Conservation (phyloP, 2,797 vertebrate species). For the Notamacropus eugenii region DNA sequence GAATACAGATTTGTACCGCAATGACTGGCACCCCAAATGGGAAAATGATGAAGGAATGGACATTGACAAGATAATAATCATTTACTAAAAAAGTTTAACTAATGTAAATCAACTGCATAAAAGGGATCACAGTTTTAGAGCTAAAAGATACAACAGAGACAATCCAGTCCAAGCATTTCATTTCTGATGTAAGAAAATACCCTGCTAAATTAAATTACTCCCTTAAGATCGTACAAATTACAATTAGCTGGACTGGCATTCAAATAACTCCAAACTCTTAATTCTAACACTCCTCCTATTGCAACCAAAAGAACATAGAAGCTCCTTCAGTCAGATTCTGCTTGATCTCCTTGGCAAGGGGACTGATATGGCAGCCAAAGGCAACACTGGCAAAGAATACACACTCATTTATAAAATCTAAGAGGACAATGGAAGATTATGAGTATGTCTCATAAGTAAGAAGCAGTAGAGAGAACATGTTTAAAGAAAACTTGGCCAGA, state of each 20-base stretch:
- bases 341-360: not conserved
- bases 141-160: not conserved
- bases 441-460: not conserved
- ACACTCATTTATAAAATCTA: not conserved
- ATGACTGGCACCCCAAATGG: not conserved
- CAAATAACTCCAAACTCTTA: not conserved
- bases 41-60: not conserved
- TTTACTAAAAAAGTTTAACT: not conserved
- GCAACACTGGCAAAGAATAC: not conserved
- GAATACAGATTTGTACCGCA: not conserved
- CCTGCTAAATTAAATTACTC: not conserved
- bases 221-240: not conserved
- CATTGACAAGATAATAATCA: not conserved
- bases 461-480: not conserved
- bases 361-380: not conserved
- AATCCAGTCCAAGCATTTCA: not conserved
- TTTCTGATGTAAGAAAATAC: not conserved
- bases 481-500: not conserved
- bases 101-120: not conserved
- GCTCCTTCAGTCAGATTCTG: not conserved
- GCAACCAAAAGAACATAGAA: not conserved
- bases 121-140: not conserved
- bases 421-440: not conserved
- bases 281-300: not conserved
- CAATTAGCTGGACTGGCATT: not conserved